phyloP scores from a whole-genome alignment of 2,797 vertebrate genomes.

The Sebastes nivosus region DNA sequence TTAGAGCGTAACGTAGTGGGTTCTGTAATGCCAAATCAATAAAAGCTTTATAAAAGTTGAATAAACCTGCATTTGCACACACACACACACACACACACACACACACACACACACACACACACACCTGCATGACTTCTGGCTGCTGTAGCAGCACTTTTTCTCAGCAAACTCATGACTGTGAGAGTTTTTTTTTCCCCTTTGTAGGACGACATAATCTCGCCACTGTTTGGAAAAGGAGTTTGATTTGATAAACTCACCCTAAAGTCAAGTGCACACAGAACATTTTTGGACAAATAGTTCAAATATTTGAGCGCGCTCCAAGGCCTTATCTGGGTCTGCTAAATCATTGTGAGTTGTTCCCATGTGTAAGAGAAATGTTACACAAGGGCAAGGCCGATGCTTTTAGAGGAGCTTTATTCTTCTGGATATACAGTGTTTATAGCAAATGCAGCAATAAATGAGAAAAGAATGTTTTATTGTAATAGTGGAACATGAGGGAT shows the following conservation, averaged over 20 bases:
- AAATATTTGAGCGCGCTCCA: conserved; percentile 76
- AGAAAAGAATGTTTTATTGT: background rate
- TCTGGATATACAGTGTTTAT: background rate
- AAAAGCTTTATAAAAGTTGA: conserved; percentile 33
- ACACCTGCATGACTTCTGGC: conserved; percentile 57
- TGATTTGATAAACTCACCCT: conserved; percentile 65
- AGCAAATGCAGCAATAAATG: background rate
- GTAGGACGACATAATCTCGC: conserved; percentile 47
- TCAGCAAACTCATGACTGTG: conserved; percentile 52
- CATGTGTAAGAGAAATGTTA: conserved; percentile 43
- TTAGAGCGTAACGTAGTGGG: background rate
- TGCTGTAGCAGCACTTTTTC: conserved; percentile 56
- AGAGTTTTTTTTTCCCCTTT: conserved; percentile 1
- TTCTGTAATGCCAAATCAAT: conserved; percentile 20
- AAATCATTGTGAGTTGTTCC: conserved; percentile 58
- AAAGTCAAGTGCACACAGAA: conserved; percentile 60
- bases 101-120: conserved; percentile 21
- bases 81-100: conserved; percentile 18
- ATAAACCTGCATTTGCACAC: conserved; percentile 24
- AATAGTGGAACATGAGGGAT: background rate
- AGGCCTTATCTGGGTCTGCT: conserved; percentile 69
- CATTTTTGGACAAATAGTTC: conserved; percentile 74
- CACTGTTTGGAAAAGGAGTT: conserved; percentile 64
- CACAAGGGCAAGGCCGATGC: conserved; percentile 23
- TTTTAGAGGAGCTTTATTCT: conserved; percentile 9